Conservation (phyloP, 1,140 invertebrate genomes). For the Eciton burchellii region DNA sequence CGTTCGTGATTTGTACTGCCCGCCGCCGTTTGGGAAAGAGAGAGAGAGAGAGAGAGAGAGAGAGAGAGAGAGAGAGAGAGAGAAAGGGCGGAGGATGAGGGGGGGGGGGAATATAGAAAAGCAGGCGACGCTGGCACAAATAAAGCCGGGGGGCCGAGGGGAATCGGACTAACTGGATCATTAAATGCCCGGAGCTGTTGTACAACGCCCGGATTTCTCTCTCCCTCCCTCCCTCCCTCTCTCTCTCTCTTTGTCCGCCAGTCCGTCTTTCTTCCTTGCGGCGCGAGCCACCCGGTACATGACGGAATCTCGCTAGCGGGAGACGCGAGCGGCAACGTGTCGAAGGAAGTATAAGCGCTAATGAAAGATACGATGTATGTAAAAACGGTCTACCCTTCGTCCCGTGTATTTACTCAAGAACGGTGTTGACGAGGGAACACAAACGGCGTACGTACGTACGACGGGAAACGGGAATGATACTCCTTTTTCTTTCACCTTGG, state of each 20-base stretch:
- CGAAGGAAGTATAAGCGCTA: slow-evolving; percentile 51
- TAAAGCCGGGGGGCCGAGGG: slow-evolving; percentile 41
- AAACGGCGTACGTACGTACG: slow-evolving; percentile 14
- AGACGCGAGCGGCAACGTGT: slow-evolving; percentile 32
- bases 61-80: background rate
- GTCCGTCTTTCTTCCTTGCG: background rate
- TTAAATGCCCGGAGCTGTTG: slow-evolving; percentile 15
- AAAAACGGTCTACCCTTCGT: slow-evolving; percentile 46
- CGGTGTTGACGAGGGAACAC: slow-evolving; percentile 42
- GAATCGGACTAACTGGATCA: slow-evolving; percentile 41
- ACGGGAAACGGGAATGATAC: slow-evolving; percentile 22
- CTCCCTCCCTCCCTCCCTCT: background rate
- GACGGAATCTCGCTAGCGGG: slow-evolving; percentile 33
- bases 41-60: slow-evolving; percentile 4
- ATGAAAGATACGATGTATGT: slow-evolving; percentile 52
- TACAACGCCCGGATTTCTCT: background rate
- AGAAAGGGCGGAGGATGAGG: background rate
- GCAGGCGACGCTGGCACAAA: slow-evolving; percentile 33
- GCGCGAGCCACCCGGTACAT: slow-evolving; percentile 28
- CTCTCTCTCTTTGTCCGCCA: no score
- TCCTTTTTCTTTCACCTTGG: slow-evolving; percentile 2
- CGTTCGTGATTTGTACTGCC: slow-evolving; percentile 46
- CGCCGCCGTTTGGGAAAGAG: background rate
- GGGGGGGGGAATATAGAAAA: background rate
- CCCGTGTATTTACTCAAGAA: slow-evolving; percentile 49